Evolutionary conservation across 2,888 invertebrate species (phyloP).

Genomic region (Oligia strigilis): DNA sequence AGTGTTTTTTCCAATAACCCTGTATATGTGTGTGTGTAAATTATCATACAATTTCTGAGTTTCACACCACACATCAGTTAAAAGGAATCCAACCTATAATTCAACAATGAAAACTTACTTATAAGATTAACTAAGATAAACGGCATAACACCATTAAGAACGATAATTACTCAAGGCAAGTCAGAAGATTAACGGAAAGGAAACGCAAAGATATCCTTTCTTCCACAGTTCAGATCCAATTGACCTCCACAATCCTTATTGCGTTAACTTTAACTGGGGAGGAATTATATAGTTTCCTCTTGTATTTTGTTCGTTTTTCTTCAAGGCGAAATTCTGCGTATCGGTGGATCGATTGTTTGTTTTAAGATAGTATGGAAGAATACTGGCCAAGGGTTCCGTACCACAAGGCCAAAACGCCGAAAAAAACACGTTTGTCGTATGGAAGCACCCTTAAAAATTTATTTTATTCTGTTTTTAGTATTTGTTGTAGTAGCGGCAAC

Average conservation of each 20-base stretch:
- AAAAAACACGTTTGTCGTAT: too few relatives aligned
- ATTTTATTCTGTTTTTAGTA: too few relatives aligned
- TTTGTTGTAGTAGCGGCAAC: too few relatives aligned
- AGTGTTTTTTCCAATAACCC: too few relatives aligned
- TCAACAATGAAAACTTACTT: background rate
- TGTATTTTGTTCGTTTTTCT: constrained; percentile 62
- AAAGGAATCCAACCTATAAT: background rate
- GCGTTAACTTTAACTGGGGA: constrained; percentile 65
- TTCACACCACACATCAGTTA: background rate
- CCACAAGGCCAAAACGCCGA: too few relatives aligned
- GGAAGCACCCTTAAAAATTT: too few relatives aligned
- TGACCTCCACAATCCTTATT: constrained; percentile 76
- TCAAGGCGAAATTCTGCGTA: constrained; percentile 30
- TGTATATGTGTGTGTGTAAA: background rate
- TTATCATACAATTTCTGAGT: background rate
- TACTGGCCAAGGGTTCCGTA: too few relatives aligned
- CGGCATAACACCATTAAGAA: constrained; percentile 11
- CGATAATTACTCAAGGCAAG: constrained; percentile 35
- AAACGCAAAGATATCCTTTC: constrained; percentile 52
- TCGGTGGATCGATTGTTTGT: constrained; percentile 8
- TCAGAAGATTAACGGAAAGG: constrained; percentile 42
- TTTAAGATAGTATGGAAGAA: too few relatives aligned
- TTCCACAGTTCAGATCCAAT: constrained; percentile 69
- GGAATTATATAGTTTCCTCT: constrained; percentile 68
- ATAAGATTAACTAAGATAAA: constrained; percentile 16